These are phyloP conservation scores for Lacanobia oleracea DNA, from an alignment of 2,888 invertebrate species.

Conservation along the genomic window DNA sequence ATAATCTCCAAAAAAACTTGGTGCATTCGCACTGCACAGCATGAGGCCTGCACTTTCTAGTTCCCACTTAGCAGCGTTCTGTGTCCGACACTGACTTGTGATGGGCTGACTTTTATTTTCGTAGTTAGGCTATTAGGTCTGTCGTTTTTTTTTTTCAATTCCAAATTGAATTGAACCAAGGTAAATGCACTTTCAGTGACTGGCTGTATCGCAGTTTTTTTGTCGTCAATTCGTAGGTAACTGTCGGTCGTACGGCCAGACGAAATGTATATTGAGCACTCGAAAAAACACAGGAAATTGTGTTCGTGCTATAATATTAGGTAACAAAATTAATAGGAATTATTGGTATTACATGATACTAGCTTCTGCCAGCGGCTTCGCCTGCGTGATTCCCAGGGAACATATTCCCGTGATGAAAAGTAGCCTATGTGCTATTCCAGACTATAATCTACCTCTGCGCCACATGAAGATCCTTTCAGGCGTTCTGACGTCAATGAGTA, in stretches of 20 bases:
- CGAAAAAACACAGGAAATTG: neutral
- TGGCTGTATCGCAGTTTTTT: conserved; percentile 27
- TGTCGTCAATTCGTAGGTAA: conserved; percentile 22
- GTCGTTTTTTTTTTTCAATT: conserved; percentile 32
- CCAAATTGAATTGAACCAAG: conserved; percentile 30
- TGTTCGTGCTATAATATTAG: too few relatives aligned
- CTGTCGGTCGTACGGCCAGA: neutral
- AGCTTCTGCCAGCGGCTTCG: too few relatives aligned
- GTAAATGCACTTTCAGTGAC: conserved; percentile 40
- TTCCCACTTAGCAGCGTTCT: conserved; percentile 6
- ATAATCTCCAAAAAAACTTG: conserved; percentile 10
- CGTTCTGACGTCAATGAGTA: too few relatives aligned
- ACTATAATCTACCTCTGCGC: too few relatives aligned
- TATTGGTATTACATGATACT: too few relatives aligned
- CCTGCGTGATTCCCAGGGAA: too few relatives aligned
- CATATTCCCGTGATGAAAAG: too few relatives aligned
- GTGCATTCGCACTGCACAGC: conserved; percentile 29
- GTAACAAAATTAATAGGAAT: too few relatives aligned
- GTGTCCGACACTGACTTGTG: neutral
- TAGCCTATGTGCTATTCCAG: too few relatives aligned
- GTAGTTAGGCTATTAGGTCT: conserved; percentile 17
- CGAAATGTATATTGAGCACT: neutral
- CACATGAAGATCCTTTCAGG: too few relatives aligned
- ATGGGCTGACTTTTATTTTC: conserved; percentile 16
- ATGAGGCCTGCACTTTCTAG: conserved; percentile 39